Evolutionary conservation across 1,140 invertebrate genomes (phyloP).

Genomic region (Zaprionus inermis): DNA sequence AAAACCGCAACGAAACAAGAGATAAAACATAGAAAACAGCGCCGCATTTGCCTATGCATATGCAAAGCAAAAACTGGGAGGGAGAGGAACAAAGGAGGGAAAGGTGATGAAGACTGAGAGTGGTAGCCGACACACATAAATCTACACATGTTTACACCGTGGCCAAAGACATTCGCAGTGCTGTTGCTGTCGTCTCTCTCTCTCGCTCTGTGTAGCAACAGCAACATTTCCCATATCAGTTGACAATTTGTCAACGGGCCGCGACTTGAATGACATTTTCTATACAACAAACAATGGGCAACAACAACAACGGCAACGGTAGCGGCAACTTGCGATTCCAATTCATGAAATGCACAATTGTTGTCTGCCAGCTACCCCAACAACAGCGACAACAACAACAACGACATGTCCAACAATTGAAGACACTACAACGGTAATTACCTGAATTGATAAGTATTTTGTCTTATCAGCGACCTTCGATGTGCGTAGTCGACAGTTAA

Average conservation of each 20-base stretch:
- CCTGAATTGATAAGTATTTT: constrained; percentile 17
- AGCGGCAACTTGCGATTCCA: constrained; percentile 57
- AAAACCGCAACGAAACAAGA: constrained; percentile 71
- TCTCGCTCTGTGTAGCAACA: neutral
- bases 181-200: neutral
- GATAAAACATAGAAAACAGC: constrained; percentile 23
- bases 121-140: constrained; percentile 59
- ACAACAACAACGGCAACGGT: constrained; percentile 42
- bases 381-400: constrained; percentile 29
- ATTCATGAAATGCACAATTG: constrained; percentile 82
- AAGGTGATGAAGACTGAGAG: constrained; percentile 13
- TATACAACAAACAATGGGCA: constrained; percentile 69
- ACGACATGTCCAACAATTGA: constrained; percentile 5
- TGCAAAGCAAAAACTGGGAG: constrained; percentile 50
- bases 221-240: constrained; percentile 69
- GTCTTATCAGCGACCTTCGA: constrained; percentile 3
- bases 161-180: constrained; percentile 54
- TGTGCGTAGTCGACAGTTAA: neutral
- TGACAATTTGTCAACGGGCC: constrained; percentile 77
- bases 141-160: constrained; percentile 74
- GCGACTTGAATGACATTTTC: constrained; percentile 80
- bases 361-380: constrained; percentile 50
- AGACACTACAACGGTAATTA: constrained; percentile 63
- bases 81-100: neutral
- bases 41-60: constrained; percentile 56